Evolutionary conservation across 2,113 vertebrate genomes (phyloP).

Genomic region (Hippoglossus stenolepis): DNA sequence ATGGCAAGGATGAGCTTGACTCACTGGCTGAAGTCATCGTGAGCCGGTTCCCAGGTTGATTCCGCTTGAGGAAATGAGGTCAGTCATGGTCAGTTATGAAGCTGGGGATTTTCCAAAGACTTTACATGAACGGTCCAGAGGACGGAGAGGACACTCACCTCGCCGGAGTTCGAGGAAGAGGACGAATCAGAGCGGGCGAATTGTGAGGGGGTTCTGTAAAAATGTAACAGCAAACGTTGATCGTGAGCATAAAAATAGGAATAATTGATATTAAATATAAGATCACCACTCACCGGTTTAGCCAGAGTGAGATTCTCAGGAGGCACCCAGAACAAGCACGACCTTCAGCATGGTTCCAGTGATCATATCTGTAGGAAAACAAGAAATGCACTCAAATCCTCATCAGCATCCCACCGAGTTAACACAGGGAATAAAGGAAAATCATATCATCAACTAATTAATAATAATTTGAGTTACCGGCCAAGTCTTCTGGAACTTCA

Average conservation of each 20-base stretch:
- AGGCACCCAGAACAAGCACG: slow-evolving; percentile 64
- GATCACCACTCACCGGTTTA: slow-evolving; percentile 61
- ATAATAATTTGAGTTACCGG: slow-evolving; percentile 20
- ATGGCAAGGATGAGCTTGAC: neutral
- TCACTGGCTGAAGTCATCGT: neutral
- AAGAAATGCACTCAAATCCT: neutral
- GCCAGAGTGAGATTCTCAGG: slow-evolving; percentile 64
- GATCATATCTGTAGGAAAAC: slow-evolving; percentile 23
- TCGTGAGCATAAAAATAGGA: neutral
- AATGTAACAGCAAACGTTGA: neutral
- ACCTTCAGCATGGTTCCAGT: slow-evolving; percentile 73
- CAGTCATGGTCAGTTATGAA: neutral
- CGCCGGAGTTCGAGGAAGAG: neutral
- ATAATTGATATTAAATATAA: neutral
- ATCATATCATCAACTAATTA: too few species aligned
- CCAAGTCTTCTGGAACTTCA: slow-evolving; percentile 23
- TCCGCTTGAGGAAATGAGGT: neutral
- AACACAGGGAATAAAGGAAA: neutral
- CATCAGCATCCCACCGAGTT: neutral
- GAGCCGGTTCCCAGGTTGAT: too few species aligned
- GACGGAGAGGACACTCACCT: neutral
- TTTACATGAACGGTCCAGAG: neutral
- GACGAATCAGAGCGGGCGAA: neutral
- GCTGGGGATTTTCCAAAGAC: neutral
- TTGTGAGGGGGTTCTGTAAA: too few species aligned